These are phyloP conservation scores for Dendropsophus ebraccatus DNA, from an alignment of 2,113 vertebrate species.

Conservation along the genomic window DNA sequence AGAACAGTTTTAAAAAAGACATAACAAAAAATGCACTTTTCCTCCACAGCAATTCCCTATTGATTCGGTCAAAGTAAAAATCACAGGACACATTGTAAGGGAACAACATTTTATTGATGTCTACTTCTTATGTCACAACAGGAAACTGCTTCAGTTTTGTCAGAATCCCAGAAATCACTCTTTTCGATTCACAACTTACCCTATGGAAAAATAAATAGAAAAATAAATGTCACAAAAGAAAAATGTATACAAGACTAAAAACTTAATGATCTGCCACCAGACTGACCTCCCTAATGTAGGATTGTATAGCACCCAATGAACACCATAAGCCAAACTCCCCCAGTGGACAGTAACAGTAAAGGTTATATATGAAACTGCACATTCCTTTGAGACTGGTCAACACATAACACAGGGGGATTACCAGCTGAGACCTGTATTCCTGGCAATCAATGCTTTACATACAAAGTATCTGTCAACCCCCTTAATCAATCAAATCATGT, in stretches of 20 bases:
- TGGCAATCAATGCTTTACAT: background rate
- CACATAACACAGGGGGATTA: background rate
- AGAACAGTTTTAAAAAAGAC: too few relatives aligned
- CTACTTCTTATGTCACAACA: background rate
- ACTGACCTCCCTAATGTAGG: background rate
- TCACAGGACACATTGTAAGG: background rate
- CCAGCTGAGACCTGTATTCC: too few relatives aligned
- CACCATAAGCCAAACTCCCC: background rate
- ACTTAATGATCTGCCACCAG: background rate
- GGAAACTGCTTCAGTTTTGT: background rate
- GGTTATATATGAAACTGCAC: too few relatives aligned
- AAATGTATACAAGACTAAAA: background rate
- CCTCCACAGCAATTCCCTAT: background rate
- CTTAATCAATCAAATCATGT: too few relatives aligned
- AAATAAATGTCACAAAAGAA: background rate
- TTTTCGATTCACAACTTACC: background rate
- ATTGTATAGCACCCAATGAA: background rate
- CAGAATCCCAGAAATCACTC: background rate
- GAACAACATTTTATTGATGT: background rate
- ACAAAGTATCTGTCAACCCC: too few relatives aligned
- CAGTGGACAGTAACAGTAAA: background rate
- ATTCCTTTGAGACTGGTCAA: background rate
- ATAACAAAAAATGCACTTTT: background rate
- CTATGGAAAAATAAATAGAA: background rate
- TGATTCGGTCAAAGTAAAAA: background rate